These are phyloP conservation scores for Falcaria lacertinaria DNA, from an alignment of 2,888 invertebrate species.

Conservation along the genomic window DNA sequence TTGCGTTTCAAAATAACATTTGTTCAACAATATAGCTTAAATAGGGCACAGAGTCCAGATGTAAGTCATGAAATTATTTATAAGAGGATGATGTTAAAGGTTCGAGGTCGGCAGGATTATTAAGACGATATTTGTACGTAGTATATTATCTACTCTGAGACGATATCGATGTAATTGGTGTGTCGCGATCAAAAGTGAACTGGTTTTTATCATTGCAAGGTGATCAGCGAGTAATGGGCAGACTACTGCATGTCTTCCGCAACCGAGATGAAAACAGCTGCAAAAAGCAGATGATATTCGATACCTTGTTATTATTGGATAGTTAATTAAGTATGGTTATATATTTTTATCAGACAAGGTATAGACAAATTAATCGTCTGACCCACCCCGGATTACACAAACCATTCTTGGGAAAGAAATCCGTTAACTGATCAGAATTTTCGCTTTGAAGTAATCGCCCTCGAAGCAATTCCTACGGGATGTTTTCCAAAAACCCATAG, in stretches of 20 bases:
- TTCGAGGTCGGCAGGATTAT: conserved; percentile 33
- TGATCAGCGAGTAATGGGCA: conserved; percentile 37
- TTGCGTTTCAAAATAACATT: conserved; percentile 30
- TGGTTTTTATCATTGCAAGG: conserved; percentile 52
- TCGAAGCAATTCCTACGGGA: too few relatives aligned
- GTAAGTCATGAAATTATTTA: too few relatives aligned
- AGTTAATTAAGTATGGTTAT: too few relatives aligned
- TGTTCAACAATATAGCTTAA: conserved; percentile 8
- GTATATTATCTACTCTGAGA: too few relatives aligned
- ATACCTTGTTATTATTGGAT: conserved; percentile 5
- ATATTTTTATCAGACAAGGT: too few relatives aligned
- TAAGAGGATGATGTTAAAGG: conserved; percentile 6
- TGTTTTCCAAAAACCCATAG: too few relatives aligned
- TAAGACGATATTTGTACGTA: conserved; percentile 30
- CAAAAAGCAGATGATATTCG: conserved; percentile 14
- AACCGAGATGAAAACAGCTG: conserved; percentile 18
- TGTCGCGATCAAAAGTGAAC: conserved; percentile 33
- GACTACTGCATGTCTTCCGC: conserved; percentile 36
- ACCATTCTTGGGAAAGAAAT: too few relatives aligned
- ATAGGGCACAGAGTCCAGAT: conserved; percentile 21
- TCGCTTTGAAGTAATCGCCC: too few relatives aligned
- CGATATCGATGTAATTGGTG: too few relatives aligned
- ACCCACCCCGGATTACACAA: too few relatives aligned
- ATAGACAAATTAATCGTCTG: too few relatives aligned
- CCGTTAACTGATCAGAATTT: too few relatives aligned